phyloP scores from a whole-genome alignment of 2,113 vertebrate species.

The Taxidea taxus region DNA sequence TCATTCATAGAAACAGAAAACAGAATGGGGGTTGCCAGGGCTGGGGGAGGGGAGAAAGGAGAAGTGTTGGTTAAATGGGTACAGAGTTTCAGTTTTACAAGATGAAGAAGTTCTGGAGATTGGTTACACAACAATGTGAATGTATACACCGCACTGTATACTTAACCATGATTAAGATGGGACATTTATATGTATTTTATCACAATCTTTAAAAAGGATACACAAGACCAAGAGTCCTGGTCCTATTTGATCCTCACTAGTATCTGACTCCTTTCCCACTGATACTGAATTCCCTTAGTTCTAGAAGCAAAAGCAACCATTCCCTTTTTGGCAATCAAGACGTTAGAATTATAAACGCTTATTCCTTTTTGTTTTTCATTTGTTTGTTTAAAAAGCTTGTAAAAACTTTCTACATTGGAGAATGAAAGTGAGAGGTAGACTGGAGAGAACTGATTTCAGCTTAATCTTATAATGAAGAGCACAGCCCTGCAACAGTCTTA shows the following conservation, averaged over 20 bases:
- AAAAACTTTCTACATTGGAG: conserved; percentile 5
- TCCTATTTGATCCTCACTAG: neutral
- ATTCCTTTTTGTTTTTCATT: neutral
- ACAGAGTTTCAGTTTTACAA: neutral
- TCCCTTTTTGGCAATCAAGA: neutral
- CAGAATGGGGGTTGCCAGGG: neutral
- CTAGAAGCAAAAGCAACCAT: neutral
- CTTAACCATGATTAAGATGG: neutral
- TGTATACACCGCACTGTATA: neutral
- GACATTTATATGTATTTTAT: neutral
- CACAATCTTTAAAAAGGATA: neutral
- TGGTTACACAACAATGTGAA: neutral
- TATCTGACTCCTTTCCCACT: neutral
- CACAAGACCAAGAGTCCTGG: neutral
- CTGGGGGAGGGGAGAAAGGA: neutral
- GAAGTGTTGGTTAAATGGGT: neutral
- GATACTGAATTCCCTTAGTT: neutral
- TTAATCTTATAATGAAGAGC: neutral
- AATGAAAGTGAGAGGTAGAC: neutral
- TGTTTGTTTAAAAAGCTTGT: neutral
- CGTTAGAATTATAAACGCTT: neutral
- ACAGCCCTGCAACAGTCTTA: neutral
- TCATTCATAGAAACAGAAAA: neutral
- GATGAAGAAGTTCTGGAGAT: neutral
- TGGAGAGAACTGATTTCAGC: neutral